Conservation (phyloP, 2,888 invertebrate genomes). For the Lepas anatifera region DNA sequence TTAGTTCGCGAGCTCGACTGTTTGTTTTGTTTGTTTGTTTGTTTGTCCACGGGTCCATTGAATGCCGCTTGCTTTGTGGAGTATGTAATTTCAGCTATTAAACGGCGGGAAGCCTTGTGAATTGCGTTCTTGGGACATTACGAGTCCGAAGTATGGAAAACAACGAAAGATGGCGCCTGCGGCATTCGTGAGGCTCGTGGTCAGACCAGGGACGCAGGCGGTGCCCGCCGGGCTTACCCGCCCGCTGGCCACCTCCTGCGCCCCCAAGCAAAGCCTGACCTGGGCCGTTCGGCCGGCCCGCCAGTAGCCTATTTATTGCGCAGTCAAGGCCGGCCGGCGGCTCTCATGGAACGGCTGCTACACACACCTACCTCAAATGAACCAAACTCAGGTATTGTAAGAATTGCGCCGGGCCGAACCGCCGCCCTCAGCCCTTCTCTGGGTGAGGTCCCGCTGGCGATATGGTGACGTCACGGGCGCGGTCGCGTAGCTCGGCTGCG, state of each 20-base stretch:
- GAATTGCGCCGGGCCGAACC: too few relatives aligned
- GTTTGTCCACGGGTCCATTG: neutral
- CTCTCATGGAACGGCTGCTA: neutral
- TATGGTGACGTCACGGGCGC: too few relatives aligned
- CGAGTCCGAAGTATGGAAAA: too few relatives aligned
- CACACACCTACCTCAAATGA: constrained; percentile 13
- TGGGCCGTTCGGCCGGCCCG: neutral
- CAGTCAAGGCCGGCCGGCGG: constrained; percentile 3
- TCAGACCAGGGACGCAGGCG: neutral
- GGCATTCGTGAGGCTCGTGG: neutral
- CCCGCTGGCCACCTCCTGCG: neutral
- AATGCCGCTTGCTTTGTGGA: neutral
- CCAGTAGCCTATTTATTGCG: constrained; percentile 11
- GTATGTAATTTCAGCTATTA: too few relatives aligned
- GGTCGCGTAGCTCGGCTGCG: too few relatives aligned
- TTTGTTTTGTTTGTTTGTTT: neutral
- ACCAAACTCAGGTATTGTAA: constrained; percentile 14
- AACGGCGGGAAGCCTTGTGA: too few relatives aligned
- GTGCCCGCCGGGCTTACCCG: neutral
- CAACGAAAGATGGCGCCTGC: too few relatives aligned
- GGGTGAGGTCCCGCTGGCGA: too few relatives aligned
- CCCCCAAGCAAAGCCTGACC: neutral
- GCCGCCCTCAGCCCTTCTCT: too few relatives aligned
- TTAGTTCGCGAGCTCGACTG: neutral
- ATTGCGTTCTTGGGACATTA: too few relatives aligned